These are phyloP conservation scores for Grapholita molesta DNA, from an alignment of 1,140 invertebrate genomes.

Conservation along the genomic window DNA sequence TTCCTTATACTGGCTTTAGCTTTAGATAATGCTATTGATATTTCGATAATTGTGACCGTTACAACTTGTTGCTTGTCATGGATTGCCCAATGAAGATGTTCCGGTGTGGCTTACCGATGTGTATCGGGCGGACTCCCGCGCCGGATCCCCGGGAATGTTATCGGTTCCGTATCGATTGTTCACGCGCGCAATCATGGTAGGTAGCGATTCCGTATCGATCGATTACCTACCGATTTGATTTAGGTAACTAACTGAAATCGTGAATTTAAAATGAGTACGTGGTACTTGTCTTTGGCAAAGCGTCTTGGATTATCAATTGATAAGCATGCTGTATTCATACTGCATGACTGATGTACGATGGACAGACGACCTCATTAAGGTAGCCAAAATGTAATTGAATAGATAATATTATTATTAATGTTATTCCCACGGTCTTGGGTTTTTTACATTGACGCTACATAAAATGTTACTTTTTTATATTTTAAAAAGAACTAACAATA, in stretches of 20 bases:
- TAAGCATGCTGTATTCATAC: no score
- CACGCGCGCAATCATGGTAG: slow-evolving; percentile 19
- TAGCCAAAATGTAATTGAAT: no score
- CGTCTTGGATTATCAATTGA: no score
- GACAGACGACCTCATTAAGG: no score
- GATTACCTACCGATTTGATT: neutral
- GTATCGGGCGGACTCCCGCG: slow-evolving; percentile 27
- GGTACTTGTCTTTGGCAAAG: no score
- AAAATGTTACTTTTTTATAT: no score
- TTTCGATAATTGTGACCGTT: neutral
- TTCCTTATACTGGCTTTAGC: no score
- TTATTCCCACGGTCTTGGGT: no score
- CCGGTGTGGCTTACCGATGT: slow-evolving; percentile 11
- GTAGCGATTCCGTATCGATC: slow-evolving; percentile 16
- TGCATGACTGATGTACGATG: no score
- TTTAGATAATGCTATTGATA: neutral
- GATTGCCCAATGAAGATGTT: slow-evolving; percentile 9
- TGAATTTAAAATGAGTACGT: neutral
- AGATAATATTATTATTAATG: no score
- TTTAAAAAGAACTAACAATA: no score
- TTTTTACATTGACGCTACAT: no score
- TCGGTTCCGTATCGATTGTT: slow-evolving; percentile 29
- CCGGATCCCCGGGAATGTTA: slow-evolving; percentile 28
- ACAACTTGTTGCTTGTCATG: neutral
- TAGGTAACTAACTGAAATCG: neutral